Base-by-base conservation (phyloP, 2,888 invertebrate genomes). In the Melanophora roralis region DNA sequence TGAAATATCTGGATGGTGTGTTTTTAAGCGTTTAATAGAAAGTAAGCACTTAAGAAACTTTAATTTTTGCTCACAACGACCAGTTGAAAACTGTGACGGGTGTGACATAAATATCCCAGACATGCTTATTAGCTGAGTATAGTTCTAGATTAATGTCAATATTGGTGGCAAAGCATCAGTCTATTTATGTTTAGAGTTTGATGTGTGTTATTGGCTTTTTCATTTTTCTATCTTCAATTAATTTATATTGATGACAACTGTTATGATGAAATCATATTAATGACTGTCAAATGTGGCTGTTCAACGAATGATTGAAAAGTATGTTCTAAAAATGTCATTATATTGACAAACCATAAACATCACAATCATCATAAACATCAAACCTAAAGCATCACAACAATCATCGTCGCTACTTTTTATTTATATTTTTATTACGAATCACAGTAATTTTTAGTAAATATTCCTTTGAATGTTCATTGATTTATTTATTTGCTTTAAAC, bases 261-360 rank as follows among this genome's bases (percentile, higher is more conserved):
- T 68, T 62, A 71, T 51, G 59, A 71, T 21, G 45, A 53, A 68
- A 62, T 62, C 45, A 36, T 43, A 40, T 16, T 62, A 16, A 60
- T 21, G 60, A 38, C 49, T 62, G 53, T 14, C 6, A 8, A 19
- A 16, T 16, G 45, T 55, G 43, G 60, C 9, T 60, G 43, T 32
- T 75, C 40, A 62, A 75, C 72, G 62, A 80, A 72, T 76, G 76
- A 76, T 76, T 75, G 80, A 80, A 75, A 67, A 68, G 51, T 72
- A 27, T 27, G 27, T 6, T 72, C 71, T 57, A 72, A 55, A 76
- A 75, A 67, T 71, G 71, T 75, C 79, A 69, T 51, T 57, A 74
- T 36, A 69, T 71, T 74, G 78, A 59, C 69, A 64, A 60, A 64
- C 51, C 65, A 67, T 71, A 57, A 21, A n/a, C 67, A 60, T 60